Evolutionary conservation across 2,797 vertebrate species (phyloP).

Genomic region (Diplodus sargus): DNA sequence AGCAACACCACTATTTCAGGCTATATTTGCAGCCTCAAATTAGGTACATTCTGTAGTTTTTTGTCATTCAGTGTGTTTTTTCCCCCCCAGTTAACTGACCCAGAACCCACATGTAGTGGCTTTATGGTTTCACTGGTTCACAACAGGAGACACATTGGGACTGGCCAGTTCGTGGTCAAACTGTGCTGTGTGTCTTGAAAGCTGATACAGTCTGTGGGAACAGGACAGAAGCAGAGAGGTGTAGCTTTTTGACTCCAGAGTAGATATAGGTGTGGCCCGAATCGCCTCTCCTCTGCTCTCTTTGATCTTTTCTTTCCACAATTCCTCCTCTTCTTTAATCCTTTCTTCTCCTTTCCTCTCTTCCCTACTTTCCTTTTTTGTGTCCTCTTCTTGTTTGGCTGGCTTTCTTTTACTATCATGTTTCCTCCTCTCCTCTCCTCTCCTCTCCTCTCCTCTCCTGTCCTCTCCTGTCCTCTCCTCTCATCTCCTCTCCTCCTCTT

Average conservation of each 20-base stretch:
- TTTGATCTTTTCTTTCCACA: neutral
- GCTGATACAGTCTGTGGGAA: slow-evolving; percentile 9
- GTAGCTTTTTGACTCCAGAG: slow-evolving; percentile 25
- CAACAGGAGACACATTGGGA: slow-evolving; percentile 7
- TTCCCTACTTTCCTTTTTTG: neutral
- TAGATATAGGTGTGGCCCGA: slow-evolving; percentile 63
- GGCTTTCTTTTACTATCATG: too few relatives aligned
- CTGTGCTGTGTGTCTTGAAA: slow-evolving; percentile 3
- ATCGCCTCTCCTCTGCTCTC: slow-evolving; percentile 16
- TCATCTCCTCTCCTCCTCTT: too few relatives aligned
- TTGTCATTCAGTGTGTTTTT: neutral
- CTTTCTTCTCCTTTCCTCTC: too few relatives aligned
- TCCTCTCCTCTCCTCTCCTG: too few relatives aligned
- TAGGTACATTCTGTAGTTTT: neutral
- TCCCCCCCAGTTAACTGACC: neutral
- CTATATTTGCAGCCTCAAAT: neutral
- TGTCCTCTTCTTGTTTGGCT: neutral
- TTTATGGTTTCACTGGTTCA: slow-evolving; percentile 37
- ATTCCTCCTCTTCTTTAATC: too few relatives aligned
- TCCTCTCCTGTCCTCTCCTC: neutral
- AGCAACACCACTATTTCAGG: neutral
- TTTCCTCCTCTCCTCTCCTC: neutral
- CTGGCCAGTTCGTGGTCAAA: slow-evolving; percentile 6
- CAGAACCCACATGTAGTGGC: neutral
- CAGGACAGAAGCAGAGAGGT: slow-evolving; percentile 31